Evolutionary conservation across 2,888 invertebrate species (phyloP).

Genomic region (Carcina quercana): DNA sequence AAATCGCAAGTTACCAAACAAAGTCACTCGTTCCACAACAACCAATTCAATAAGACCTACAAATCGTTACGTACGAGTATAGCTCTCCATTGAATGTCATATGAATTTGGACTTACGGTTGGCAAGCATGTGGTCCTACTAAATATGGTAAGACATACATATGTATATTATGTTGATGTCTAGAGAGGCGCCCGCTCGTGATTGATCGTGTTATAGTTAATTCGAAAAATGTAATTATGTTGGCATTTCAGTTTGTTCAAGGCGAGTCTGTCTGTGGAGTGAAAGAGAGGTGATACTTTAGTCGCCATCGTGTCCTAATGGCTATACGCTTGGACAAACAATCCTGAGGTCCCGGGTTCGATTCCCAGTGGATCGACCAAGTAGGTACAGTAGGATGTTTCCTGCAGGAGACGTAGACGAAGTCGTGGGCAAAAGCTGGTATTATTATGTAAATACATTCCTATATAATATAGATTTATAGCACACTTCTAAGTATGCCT

Average conservation of each 20-base stretch:
- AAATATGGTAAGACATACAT: constrained; percentile 21
- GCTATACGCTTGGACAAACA: too few species aligned
- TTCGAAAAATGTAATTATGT: constrained; percentile 18
- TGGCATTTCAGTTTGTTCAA: neutral
- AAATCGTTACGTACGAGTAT: neutral
- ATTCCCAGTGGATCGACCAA: too few species aligned
- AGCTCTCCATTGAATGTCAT: neutral
- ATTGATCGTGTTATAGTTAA: constrained; percentile 28
- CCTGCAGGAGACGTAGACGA: too few species aligned
- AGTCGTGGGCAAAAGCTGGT: too few species aligned
- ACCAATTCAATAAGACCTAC: constrained; percentile 1
- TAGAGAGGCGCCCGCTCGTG: constrained; percentile 25
- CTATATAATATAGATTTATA: too few species aligned
- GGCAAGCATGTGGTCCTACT: constrained; percentile 12
- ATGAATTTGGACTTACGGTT: constrained; percentile 3
- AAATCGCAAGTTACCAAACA: constrained; percentile 6
- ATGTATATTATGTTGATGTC: constrained; percentile 19
- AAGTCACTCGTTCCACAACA: constrained; percentile 1
- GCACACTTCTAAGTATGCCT: too few species aligned
- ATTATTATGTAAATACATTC: too few species aligned
- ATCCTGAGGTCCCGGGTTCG: too few species aligned
- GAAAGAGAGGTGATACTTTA: too few species aligned
- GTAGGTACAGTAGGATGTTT: too few species aligned
- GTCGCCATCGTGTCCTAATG: too few species aligned
- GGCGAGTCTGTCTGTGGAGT: neutral